Evolutionary conservation across 1,140 invertebrate genomes (phyloP).

Genomic region (Papilio machaon): DNA sequence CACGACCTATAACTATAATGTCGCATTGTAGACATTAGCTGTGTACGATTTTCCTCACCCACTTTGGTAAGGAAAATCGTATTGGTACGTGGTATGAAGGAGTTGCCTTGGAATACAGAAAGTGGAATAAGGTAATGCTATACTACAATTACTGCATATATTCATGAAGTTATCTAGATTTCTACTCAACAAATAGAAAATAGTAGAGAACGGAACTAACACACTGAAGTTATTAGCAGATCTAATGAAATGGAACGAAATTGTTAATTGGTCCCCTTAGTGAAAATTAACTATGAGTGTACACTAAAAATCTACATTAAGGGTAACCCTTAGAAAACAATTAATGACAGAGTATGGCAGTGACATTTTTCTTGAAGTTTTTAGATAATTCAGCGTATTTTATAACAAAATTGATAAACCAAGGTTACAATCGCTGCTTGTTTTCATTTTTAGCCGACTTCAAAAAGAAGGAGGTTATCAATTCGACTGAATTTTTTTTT

Average conservation of each 20-base stretch:
- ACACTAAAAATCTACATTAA: no score
- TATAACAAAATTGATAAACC: no score
- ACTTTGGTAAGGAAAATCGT: conserved; percentile 7
- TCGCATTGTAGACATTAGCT: neutral
- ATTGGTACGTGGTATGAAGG: neutral
- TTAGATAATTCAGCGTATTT: no score
- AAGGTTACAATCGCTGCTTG: no score
- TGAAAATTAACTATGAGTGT: no score
- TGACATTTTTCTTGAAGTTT: no score
- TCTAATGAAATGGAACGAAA: neutral
- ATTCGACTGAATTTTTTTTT: no score
- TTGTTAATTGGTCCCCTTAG: no score
- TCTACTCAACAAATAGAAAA: neutral
- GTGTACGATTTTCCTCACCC: neutral
- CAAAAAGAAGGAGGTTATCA: no score
- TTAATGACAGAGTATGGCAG: no score
- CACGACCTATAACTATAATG: neutral
- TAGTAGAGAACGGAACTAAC: neutral
- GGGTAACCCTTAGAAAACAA: no score
- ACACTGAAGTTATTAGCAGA: neutral
- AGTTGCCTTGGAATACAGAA: conserved; percentile 1
- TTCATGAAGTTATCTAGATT: neutral
- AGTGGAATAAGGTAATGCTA: conserved; percentile 15
- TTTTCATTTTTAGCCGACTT: no score
- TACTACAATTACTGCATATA: neutral